A percentile compares a stretch with the other conserved stretches of the same genome.
These are phyloP conservation scores for Porites divaricata DNA, from an alignment of 92 coral and sea anemone species.

Conservation along the genomic window DNA sequence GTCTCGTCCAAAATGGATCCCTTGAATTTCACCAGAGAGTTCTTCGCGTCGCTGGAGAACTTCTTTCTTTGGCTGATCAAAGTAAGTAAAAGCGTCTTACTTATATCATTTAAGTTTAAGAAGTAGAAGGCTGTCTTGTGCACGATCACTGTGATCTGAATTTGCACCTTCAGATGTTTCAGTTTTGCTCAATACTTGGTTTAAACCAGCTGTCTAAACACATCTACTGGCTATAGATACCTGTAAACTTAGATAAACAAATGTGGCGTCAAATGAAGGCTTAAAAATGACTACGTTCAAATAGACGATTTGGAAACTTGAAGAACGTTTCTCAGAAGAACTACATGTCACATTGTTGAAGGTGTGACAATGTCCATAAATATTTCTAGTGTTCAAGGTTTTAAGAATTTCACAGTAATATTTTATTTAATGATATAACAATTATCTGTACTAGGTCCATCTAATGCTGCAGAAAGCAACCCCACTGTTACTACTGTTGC, in stretches of 20 bases:
- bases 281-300: background rate
- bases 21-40: too few relatives aligned
- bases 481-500: slow-evolving; percentile 6
- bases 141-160: slow-evolving; percentile 2
- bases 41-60: too few relatives aligned
- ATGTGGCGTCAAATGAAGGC: background rate
- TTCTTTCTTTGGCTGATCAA: too few relatives aligned
- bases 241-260: background rate
- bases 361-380: background rate
- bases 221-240: slow-evolving; percentile 8
- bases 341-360: too few relatives aligned
- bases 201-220: slow-evolving; percentile 7
- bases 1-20: too few relatives aligned
- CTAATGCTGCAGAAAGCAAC: background rate
- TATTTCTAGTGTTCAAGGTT: too few relatives aligned
- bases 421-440: background rate
- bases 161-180: slow-evolving; percentile 5
- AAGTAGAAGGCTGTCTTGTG: slow-evolving; percentile 20
- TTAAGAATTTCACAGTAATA: background rate
- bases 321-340: too few relatives aligned
- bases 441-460: slow-evolving; percentile 1
- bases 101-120: slow-evolving; percentile 24
- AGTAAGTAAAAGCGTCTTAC: slow-evolving; percentile 7
- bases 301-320: background rate
- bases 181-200: slow-evolving; percentile 5